These are phyloP conservation scores for Diogma glabrata DNA, from an alignment of 2,888 invertebrate genomes.

Conservation along the genomic window DNA sequence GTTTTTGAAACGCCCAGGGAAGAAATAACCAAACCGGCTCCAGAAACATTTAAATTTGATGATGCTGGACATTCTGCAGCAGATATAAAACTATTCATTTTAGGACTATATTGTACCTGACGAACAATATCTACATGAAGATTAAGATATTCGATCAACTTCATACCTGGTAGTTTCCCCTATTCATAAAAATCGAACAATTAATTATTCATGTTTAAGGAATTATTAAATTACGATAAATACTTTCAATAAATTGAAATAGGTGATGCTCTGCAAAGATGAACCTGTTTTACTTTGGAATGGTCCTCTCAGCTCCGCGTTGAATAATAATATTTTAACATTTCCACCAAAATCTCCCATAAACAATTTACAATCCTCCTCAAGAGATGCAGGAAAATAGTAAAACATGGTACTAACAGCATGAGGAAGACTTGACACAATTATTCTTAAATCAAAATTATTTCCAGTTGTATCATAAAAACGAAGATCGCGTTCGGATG, in stretches of 20 bases:
- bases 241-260: conserved; percentile 43
- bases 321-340: conserved; percentile 51
- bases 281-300: conserved; percentile 56
- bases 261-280: conserved; percentile 45
- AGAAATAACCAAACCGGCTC: conserved; percentile 43
- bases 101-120: conserved; percentile 54
- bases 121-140: conserved; percentile 58
- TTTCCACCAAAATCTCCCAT: conserved; percentile 66
- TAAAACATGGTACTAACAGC: conserved; percentile 31
- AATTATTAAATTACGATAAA: too few species aligned
- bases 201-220: too few species aligned
- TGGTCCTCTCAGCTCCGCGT: conserved; percentile 50
- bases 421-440: conserved; percentile 47
- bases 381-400: conserved; percentile 24
- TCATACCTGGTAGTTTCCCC: conserved; percentile 40
- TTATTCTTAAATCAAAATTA: conserved; percentile 58
- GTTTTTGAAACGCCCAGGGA: conserved; percentile 46
- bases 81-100: conserved; percentile 55
- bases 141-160: conserved; percentile 42
- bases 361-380: conserved; percentile 40
- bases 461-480: conserved; percentile 69
- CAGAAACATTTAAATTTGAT: conserved; percentile 9
- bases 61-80: conserved; percentile 44
- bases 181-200: too few species aligned
- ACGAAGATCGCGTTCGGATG: conserved; percentile 64